phyloP scores from a whole-genome alignment of 2,888 invertebrate species.

The Mythimna ferrago region DNA sequence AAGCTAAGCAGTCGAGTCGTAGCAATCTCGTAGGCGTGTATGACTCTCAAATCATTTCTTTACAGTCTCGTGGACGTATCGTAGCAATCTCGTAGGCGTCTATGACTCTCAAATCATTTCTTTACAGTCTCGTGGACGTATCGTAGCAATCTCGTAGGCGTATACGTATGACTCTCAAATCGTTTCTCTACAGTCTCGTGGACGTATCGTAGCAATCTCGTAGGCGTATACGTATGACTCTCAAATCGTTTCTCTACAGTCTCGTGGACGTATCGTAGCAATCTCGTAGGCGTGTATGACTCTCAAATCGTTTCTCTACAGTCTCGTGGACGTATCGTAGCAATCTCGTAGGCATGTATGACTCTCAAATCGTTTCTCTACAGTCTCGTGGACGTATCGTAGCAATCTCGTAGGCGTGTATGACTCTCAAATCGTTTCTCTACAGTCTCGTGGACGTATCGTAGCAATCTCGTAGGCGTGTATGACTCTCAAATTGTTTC shows the following conservation, averaged over 20 bases:
- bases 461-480: background rate
- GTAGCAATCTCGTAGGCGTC: background rate
- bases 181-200: background rate
- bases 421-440: too few species aligned
- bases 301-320: too few species aligned
- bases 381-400: too few species aligned
- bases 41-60: too few species aligned
- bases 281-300: too few species aligned
- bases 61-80: background rate
- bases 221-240: background rate
- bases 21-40: background rate
- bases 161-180: background rate
- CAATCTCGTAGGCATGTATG: too few species aligned
- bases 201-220: background rate
- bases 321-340: too few species aligned
- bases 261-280: too few species aligned
- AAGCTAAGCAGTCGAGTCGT: background rate
- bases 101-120: background rate
- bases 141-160: background rate
- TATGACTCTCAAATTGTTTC: background rate
- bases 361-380: too few species aligned
- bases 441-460: background rate
- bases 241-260: too few species aligned
- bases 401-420: background rate
- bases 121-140: background rate